Conservation (phyloP, 2,113 vertebrate species). For the Monarcha castaneiventris region DNA sequence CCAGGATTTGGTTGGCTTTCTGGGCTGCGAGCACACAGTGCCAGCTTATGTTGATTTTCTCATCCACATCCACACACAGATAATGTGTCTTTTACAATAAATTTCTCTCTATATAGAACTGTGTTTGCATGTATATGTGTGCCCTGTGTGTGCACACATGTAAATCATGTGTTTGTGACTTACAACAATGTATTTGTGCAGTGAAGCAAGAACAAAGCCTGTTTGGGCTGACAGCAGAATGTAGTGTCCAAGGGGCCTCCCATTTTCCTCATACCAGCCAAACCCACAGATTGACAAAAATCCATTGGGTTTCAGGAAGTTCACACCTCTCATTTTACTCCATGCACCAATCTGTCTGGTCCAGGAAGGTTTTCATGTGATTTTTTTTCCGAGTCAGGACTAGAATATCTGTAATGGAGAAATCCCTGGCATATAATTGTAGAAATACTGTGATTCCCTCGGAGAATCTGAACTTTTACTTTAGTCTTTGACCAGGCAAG, state of each 20-base stretch:
- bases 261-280: neutral
- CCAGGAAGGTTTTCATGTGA: neutral
- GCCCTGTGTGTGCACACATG: no score
- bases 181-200: neutral
- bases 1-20: neutral
- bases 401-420: neutral
- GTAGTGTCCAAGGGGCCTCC: neutral
- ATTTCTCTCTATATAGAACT: neutral
- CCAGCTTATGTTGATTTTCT: neutral
- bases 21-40: neutral
- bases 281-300: rapidly evolving
- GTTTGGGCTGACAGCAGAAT: neutral
- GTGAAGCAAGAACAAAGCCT: neutral
- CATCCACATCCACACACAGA: neutral
- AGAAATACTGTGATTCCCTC: neutral
- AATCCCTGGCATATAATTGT: rapidly evolving
- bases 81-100: neutral
- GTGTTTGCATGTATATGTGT: rapidly evolving
- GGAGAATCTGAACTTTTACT: neutral
- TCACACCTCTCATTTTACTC: rapidly evolving
- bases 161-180: neutral
- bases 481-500: neutral
- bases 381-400: neutral
- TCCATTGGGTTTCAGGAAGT: neutral
- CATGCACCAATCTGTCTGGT: no score